Evolutionary conservation across 1,140 invertebrate genomes (phyloP).

Genomic region (Drosophila guanche): DNA sequence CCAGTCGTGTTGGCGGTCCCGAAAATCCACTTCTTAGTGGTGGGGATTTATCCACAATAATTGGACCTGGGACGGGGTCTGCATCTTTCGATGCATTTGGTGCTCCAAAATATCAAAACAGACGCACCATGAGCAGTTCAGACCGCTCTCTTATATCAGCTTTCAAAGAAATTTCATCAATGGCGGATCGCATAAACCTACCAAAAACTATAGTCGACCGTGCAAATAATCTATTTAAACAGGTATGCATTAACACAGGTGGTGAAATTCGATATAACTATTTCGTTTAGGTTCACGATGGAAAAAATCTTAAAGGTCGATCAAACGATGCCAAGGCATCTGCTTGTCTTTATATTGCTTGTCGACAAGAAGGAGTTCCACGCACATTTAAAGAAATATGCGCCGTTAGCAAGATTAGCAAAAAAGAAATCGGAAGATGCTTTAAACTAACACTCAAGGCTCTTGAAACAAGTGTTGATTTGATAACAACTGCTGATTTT

Average conservation of each 20-base stretch:
- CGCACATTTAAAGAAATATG: slow-evolving; percentile 99
- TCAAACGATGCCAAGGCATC: slow-evolving; percentile 99
- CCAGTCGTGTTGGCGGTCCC: slow-evolving; percentile 98
- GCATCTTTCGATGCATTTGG: slow-evolving; percentile 93
- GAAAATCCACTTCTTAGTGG: slow-evolving; percentile 98
- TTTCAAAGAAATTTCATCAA: slow-evolving; percentile 97
- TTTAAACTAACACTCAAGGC: slow-evolving; percentile 97
- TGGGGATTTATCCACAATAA: slow-evolving; percentile 98
- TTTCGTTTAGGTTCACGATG: slow-evolving; percentile 92
- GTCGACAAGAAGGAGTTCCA: slow-evolving; percentile 98
- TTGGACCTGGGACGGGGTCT: slow-evolving; percentile 94
- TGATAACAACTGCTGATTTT: slow-evolving; percentile 99
- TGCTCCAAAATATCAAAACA: slow-evolving; percentile 95
- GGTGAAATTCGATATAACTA: background rate
- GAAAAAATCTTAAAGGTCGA: slow-evolving; percentile 96
- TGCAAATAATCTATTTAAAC: slow-evolving; percentile 98
- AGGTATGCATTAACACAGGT: slow-evolving; percentile 84
- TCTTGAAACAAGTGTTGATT: slow-evolving; percentile 97
- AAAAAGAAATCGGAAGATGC: slow-evolving; percentile 99
- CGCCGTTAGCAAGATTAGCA: slow-evolving; percentile 98
- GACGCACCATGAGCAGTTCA: slow-evolving; percentile 95
- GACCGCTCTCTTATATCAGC: slow-evolving; percentile 97
- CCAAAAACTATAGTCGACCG: slow-evolving; percentile 97
- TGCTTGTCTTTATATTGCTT: slow-evolving; percentile 99
- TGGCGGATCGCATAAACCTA: slow-evolving; percentile 99